phyloP scores from a whole-genome alignment of 2,797 vertebrate species.

The Fratercula arctica region DNA sequence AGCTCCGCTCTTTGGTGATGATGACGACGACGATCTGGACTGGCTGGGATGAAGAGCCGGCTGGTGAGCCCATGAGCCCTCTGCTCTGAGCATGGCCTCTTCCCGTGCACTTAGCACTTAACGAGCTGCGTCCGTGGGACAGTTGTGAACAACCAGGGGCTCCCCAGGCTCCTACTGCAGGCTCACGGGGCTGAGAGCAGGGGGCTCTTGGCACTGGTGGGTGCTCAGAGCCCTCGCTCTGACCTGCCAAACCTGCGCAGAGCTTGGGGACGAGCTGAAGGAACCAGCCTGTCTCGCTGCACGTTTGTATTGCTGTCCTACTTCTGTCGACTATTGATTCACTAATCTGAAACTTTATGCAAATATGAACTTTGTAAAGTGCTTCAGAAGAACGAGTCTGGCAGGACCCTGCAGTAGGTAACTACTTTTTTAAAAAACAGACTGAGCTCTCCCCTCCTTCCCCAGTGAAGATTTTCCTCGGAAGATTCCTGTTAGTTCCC shows the following conservation, averaged over 20 bases:
- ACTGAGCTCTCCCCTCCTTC: neutral
- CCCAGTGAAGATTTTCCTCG: neutral
- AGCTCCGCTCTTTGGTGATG: constrained; percentile 88
- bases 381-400: neutral
- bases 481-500: neutral
- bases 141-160: neutral
- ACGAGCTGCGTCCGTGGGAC: fast-evolving
- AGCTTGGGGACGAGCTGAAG: neutral
- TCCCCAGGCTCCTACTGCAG: neutral
- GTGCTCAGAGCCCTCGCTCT: fast-evolving
- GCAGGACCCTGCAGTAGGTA: neutral
- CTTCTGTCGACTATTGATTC: neutral
- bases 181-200: neutral
- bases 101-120: neutral
- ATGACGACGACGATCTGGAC: constrained; percentile 87
- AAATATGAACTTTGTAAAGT: neutral
- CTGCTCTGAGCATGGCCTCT: neutral
- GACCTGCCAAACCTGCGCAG: neutral
- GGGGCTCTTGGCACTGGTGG: fast-evolving
- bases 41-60: constrained; percentile 86
- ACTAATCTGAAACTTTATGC: neutral
- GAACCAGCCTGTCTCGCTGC: neutral
- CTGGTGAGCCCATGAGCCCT: neutral
- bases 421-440: neutral
- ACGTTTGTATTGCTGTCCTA: neutral